Base-by-base conservation (phyloP, 2,888 invertebrate species). In the Agonopterix subpropinquella region DNA sequence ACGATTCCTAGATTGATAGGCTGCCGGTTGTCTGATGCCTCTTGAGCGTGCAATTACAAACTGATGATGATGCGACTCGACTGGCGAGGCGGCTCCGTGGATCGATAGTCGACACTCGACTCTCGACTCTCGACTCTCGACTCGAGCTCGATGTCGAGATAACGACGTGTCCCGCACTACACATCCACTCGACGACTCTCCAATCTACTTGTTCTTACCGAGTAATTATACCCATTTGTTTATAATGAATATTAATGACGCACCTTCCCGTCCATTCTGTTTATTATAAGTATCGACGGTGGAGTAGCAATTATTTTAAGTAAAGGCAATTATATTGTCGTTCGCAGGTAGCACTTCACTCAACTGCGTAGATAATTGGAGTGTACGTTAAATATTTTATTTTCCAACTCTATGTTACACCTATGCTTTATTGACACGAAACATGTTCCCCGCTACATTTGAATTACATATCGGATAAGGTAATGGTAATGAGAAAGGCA, bases 141-240 rank as follows among this genome's bases (percentile, higher is more conserved):
- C 28, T 28, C 28, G 28, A 28, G 28, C 28, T 67, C 72, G 77
- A 76, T 75, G 73, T 69, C 69, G 75, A 78, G 83, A 81, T 85
- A 84, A 83, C 77, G 77, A 85, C 68, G 70, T 73, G 70, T 73
- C 76, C 73, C 70, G 64, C 73, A 68, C 74, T 70, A 65, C 70
- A 67, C 74, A 67, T 72, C 77, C 76, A 77, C 80, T 80, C 73
- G 65, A 73, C 69, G 55, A 62, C 78, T 74, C 77, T 78, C 74
- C 70, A 75, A 71, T 67, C 74, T 65, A 80, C 83, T 81, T 70
- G 79, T 79, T 78, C 80, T 77, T 39, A 8, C 69, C 67, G 63
- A 77, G 71, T 85, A 83, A 86, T 86, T 84, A 85, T 81, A 85
- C 77, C 80, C 80, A 83, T 85, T 85, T 84, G 82, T 80, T 77